These are phyloP conservation scores for Andricus quercusramuli DNA, from an alignment of 2,888 invertebrate genomes.

Conservation along the genomic window DNA sequence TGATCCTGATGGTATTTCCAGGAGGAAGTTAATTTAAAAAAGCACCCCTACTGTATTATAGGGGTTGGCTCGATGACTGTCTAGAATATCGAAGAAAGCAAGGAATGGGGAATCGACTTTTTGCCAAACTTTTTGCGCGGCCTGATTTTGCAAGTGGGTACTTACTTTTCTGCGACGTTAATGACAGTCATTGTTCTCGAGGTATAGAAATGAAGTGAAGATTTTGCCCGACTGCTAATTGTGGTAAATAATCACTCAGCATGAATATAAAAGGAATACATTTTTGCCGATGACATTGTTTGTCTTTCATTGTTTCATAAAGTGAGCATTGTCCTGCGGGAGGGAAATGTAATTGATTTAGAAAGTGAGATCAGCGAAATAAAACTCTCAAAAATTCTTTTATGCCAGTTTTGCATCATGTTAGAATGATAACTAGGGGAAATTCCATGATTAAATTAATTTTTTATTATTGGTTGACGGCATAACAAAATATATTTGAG, in stretches of 20 bases:
- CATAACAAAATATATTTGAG: too few relatives aligned
- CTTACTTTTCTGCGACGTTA: constrained; percentile 45
- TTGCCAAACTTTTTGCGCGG: constrained; percentile 42
- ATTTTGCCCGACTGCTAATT: constrained; percentile 23
- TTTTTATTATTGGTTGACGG: neutral
- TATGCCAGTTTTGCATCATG: neutral
- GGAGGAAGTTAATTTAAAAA: constrained; percentile 2
- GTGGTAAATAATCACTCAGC: constrained; percentile 24
- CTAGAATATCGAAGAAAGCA: constrained; percentile 23
- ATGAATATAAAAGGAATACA: constrained; percentile 1
- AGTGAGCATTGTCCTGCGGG: neutral
- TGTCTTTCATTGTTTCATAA: constrained; percentile 4
- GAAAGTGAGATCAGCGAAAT: neutral
- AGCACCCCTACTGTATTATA: neutral
- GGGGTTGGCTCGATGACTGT: constrained; percentile 42
- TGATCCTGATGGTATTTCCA: neutral
- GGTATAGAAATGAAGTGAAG: constrained; percentile 28
- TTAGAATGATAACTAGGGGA: neutral
- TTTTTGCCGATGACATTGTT: constrained; percentile 18
- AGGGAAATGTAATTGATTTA: neutral
- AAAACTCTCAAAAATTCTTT: neutral
- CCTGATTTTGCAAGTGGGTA: constrained; percentile 53
- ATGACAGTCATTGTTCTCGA: constrained; percentile 38
- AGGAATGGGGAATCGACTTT: constrained; percentile 27
- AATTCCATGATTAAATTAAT: neutral